Evolutionary conservation across 2,888 invertebrate genomes (phyloP).

Genomic region (Lepidonotus clava): DNA sequence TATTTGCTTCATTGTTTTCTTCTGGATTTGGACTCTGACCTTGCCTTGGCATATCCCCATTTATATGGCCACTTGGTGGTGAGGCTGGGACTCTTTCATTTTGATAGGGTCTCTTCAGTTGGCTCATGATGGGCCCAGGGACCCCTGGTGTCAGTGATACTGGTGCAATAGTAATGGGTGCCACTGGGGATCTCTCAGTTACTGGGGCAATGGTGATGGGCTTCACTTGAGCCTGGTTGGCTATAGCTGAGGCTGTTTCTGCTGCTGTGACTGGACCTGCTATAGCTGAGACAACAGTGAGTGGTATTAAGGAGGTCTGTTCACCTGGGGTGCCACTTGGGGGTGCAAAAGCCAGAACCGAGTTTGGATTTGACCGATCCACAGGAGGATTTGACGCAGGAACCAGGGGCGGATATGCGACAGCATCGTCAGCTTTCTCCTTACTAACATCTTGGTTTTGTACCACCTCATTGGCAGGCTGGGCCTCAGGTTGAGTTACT

Average conservation of each 20-base stretch:
- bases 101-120: not conserved
- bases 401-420: no score
- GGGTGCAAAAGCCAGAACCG: no score
- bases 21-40: not conserved
- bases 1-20: not conserved
- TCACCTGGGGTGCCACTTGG: no score
- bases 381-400: no score
- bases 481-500: no score
- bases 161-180: not conserved
- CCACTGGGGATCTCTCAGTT: not conserved
- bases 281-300: not conserved
- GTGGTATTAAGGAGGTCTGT: no score
- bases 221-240: not conserved
- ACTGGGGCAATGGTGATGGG: not conserved
- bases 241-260: not conserved
- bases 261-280: not conserved
- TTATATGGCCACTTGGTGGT: not conserved
- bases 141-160: not conserved
- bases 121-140: not conserved
- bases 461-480: no score
- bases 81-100: not conserved
- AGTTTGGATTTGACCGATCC: no score
- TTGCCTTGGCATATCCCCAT: constrained; percentile 3
- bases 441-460: no score
- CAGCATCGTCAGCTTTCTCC: no score